Evolutionary conservation across 2,888 invertebrate genomes (phyloP).

Genomic region (Zhuqinia jingwanae): DNA sequence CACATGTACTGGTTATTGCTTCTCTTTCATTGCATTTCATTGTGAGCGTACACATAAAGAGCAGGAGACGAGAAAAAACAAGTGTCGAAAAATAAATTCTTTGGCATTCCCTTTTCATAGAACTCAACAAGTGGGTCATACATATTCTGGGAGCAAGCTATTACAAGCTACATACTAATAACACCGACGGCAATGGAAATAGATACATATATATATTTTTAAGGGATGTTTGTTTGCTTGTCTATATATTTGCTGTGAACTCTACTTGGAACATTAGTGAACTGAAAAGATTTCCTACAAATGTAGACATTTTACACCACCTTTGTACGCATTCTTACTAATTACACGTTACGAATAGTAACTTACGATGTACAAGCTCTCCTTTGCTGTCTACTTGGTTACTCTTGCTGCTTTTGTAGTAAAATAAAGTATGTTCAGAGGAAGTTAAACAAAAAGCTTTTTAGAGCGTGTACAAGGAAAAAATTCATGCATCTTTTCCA

Average conservation of each 20-base stretch:
- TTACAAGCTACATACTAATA: neutral
- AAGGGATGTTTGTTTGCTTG: neutral
- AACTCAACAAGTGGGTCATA: slow-evolving; percentile 66
- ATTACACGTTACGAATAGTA: no score
- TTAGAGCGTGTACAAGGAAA: neutral
- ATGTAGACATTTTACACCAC: neutral
- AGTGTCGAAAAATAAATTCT: slow-evolving; percentile 42
- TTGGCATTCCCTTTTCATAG: slow-evolving; percentile 50
- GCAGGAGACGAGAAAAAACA: slow-evolving; percentile 8
- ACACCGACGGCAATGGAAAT: neutral
- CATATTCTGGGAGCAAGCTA: neutral
- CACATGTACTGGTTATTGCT: no score
- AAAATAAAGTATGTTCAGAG: neutral
- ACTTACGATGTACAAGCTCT: no score
- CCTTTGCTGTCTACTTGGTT: no score
- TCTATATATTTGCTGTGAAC: neutral
- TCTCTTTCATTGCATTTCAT: no score
- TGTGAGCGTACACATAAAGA: no score
- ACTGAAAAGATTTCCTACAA: neutral
- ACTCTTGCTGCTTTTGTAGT: neutral
- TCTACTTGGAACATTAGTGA: neutral
- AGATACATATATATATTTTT: neutral
- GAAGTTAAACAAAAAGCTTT: neutral
- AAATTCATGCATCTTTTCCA: no score
- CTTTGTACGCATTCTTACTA: neutral